Conservation (phyloP, 2,797 vertebrate species). For the Microctenopoma lineatum region DNA sequence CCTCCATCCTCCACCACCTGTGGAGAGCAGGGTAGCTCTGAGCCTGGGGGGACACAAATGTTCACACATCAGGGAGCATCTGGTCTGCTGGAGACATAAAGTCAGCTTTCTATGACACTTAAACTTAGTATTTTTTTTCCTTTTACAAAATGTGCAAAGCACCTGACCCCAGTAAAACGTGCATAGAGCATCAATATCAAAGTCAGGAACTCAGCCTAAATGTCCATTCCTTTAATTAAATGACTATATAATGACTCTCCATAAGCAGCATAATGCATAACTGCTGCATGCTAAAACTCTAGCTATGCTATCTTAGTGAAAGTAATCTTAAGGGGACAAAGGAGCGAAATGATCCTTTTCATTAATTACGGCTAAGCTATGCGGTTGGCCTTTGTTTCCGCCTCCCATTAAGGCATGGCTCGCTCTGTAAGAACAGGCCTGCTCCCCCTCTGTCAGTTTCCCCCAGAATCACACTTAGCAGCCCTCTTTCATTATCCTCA, state of each 20-base stretch:
- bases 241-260: slow-evolving; percentile 34
- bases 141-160: slow-evolving; percentile 9
- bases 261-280: slow-evolving; percentile 37
- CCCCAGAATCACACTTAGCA: slow-evolving; percentile 66
- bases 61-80: not conserved
- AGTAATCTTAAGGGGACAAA: slow-evolving; percentile 21
- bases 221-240: slow-evolving; percentile 14
- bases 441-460: slow-evolving; percentile 57
- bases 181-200: not conserved
- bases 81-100: not conserved
- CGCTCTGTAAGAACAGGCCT: slow-evolving; percentile 71
- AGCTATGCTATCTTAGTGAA: slow-evolving; percentile 6
- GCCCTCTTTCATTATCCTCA: slow-evolving; percentile 76
- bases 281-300: slow-evolving; percentile 30
- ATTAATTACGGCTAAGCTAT: slow-evolving; percentile 54
- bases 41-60: slow-evolving; percentile 71
- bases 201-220: slow-evolving; percentile 14
- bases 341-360: slow-evolving; percentile 35
- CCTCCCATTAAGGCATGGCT: slow-evolving; percentile 57
- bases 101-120: not conserved
- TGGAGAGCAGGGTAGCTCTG: slow-evolving; percentile 84
- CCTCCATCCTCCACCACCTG: slow-evolving; percentile 88
- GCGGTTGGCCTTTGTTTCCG: slow-evolving; percentile 69
- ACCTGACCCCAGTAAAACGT: slow-evolving; percentile 25
- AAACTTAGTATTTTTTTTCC: not conserved